A percentile compares a stretch with the other conserved stretches of the same genome.
phyloP scores from a whole-genome alignment of 1,140 invertebrate species.

The Dysdera silvatica region DNA sequence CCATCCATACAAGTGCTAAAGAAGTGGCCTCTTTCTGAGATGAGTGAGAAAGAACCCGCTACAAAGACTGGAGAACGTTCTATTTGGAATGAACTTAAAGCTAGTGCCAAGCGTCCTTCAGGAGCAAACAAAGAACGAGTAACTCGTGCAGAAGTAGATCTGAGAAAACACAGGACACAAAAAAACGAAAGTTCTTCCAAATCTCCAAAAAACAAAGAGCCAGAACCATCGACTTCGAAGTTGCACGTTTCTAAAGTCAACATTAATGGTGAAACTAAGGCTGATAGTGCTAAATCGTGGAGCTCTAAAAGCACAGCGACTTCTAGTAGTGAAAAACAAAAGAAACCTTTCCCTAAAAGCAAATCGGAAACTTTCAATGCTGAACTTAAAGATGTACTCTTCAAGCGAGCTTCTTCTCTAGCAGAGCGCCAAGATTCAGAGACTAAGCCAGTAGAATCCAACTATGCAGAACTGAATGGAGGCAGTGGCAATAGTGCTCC shows the following conservation, averaged over 20 bases:
- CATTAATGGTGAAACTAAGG: background rate
- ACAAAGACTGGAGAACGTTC: conserved; percentile 2
- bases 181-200: background rate
- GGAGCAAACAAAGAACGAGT: conserved; percentile 32
- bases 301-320: too few species aligned
- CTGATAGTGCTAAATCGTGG: too few species aligned
- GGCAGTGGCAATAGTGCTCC: too few species aligned
- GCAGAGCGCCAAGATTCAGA: too few species aligned
- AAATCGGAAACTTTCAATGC: too few species aligned
- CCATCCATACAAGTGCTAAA: conserved; percentile 20
- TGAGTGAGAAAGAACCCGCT: background rate
- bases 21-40: conserved; percentile 22
- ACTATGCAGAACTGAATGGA: too few species aligned
- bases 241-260: conserved; percentile 25
- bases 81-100: conserved; percentile 20
- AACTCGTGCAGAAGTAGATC: conserved; percentile 17
- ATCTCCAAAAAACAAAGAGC: background rate
- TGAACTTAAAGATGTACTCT: too few species aligned
- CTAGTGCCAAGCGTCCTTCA: conserved; percentile 35
- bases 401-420: too few species aligned
- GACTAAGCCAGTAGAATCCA: too few species aligned
- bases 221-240: conserved; percentile 11
- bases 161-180: conserved; percentile 13
- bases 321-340: too few species aligned
- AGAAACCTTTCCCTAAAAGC: too few species aligned